Conservation (phyloP, 2,888 invertebrate genomes). For the Operophtera brumata region DNA sequence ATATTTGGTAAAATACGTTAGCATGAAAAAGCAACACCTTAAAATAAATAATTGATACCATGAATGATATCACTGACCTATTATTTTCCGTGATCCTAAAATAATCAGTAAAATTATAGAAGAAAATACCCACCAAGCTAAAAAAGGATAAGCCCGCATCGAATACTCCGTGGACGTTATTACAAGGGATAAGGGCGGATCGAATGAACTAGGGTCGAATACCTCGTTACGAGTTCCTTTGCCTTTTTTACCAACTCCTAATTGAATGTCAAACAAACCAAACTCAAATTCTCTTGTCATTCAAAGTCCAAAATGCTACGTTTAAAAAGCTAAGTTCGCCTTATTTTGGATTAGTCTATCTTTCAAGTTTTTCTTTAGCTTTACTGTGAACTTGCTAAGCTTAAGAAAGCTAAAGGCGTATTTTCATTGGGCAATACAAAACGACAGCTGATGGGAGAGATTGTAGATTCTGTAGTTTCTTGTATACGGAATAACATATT, state of each 20-base stretch:
- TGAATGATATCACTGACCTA: neutral
- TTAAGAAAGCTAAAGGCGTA: neutral
- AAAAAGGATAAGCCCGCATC: slow-evolving; percentile 30
- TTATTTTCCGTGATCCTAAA: slow-evolving; percentile 1
- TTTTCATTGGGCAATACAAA: neutral
- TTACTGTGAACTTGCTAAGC: neutral
- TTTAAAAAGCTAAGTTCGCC: slow-evolving; percentile 5
- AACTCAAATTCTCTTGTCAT: slow-evolving; percentile 26
- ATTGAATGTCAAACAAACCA: slow-evolving; percentile 37
- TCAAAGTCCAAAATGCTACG: slow-evolving; percentile 14
- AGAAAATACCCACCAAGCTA: slow-evolving; percentile 25
- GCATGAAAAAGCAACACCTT: no score
- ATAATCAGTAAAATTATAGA: slow-evolving; percentile 27
- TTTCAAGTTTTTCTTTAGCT: neutral
- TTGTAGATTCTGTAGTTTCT: no score
- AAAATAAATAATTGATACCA: neutral
- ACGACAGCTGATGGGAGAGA: no score
- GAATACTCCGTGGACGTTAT: slow-evolving; percentile 34
- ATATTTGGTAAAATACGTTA: no score
- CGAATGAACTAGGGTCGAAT: slow-evolving; percentile 33
- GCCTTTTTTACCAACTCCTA: slow-evolving; percentile 34
- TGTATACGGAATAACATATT: no score
- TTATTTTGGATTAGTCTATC: slow-evolving; percentile 9
- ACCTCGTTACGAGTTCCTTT: slow-evolving; percentile 33
- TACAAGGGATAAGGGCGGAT: slow-evolving; percentile 36